These are phyloP conservation scores for Sarcophaga peregrina DNA, from an alignment of 1,140 invertebrate species.

Conservation along the genomic window DNA sequence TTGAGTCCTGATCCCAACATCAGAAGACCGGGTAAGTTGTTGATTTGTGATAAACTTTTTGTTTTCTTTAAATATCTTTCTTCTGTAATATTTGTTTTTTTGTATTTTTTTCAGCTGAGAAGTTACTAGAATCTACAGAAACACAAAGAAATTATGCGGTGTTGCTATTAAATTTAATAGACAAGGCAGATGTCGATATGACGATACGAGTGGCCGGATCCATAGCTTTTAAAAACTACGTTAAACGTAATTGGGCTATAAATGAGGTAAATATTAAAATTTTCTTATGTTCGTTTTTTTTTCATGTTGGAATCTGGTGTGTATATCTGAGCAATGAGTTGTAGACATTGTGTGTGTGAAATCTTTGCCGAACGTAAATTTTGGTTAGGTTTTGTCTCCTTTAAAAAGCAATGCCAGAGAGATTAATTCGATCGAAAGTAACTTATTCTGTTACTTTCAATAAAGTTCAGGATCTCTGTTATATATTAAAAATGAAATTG, in stretches of 20 bases:
- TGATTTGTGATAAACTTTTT: neutral
- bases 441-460: too few species aligned
- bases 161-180: conserved; percentile 84
- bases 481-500: too few species aligned
- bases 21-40: conserved; percentile 81
- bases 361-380: too few species aligned
- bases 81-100: neutral
- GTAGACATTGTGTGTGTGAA: too few species aligned
- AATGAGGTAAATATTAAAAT: conserved; percentile 49
- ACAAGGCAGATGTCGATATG: conserved; percentile 80
- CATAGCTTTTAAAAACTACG: conserved; percentile 96
- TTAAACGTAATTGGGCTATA: conserved; percentile 90
- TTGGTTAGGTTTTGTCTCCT: too few species aligned
- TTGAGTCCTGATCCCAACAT: conserved; percentile 85
- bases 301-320: too few species aligned
- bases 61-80: neutral
- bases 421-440: too few species aligned
- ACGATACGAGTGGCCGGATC: conserved; percentile 88
- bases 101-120: conserved; percentile 79
- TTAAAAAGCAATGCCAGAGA: too few species aligned
- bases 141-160: conserved; percentile 91
- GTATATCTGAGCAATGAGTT: too few species aligned
- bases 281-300: too few species aligned
- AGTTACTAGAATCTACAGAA: conserved; percentile 91
- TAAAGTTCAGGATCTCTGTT: too few species aligned